Evolutionary conservation across 2,888 invertebrate species (phyloP), one percentile per base, ranked within the genome.

Genomic region (Eretmocerus hayati): DNA sequence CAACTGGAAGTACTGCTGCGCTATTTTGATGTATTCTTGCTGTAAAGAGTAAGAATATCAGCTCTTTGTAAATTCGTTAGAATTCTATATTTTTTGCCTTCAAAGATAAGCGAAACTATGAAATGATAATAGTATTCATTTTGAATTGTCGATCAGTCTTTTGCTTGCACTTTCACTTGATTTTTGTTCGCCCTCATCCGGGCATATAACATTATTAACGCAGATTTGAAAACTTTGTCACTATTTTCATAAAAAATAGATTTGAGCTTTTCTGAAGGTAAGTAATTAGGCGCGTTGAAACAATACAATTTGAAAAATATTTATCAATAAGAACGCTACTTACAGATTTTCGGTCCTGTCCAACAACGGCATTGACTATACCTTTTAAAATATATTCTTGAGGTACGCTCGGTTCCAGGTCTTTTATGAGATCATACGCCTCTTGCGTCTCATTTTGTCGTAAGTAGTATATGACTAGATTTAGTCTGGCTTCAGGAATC

Each of bases 361-460:
- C 97, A 23, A 95, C 78, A 0, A 90, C 81, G 0, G 94, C 93
- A 67, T 94, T 92, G 0, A 96, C 94, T 19, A 97, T 93, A 0
- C 93, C 99, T 66, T 97, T 90, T 35, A 99, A 76, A 57, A 97
- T 93, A 67, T 94, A 96, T 69, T 99, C 97, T 59, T 94, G 87
- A 0, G 97, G 93, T 2, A 90, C 88, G 2, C 90, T 85, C 0
- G 97, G 92, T 63, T 95, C 93, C 43, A 96, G 71, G 46, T 94
- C 90, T 67, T 92, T 92, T 62, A 96, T 82, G 36, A 97, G 72
- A 31, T 85, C 83, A 59, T 88, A 87, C 0, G 96, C 95, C 67
- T 94, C 93, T 51, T 84, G 76, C 1, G 92, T 81, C 62, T 95
- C 91, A 58, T 92, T 85, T 70, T 87, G 88, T 59, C 87, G 85